Conservation (phyloP, 2,797 vertebrate species). For the Aulostomus chinensis region DNA sequence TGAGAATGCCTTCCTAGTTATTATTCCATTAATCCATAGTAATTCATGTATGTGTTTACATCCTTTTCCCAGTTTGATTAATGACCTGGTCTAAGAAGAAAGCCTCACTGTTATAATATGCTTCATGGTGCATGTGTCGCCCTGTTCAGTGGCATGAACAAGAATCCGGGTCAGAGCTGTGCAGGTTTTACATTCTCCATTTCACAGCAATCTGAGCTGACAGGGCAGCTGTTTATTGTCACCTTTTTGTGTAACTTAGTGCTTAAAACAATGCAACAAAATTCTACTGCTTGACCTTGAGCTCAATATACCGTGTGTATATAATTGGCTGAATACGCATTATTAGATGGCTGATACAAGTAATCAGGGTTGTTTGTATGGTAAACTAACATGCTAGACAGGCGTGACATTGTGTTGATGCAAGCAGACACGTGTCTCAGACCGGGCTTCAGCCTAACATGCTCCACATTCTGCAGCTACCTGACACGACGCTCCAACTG, state of each 20-base stretch:
- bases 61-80: constrained; percentile 23
- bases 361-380: constrained; percentile 5
- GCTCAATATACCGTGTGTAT: too few relatives aligned
- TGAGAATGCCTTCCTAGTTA: constrained; percentile 26
- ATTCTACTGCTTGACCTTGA: too few relatives aligned
- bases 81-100: constrained; percentile 22
- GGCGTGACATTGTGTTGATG: constrained; percentile 62
- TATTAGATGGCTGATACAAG: constrained; percentile 11
- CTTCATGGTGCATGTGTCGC: constrained; percentile 43
- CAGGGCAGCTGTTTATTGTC: constrained; percentile 66
- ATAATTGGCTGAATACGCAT: not conserved
- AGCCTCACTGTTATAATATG: constrained; percentile 26
- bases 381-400: constrained; percentile 58
- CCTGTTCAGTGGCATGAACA: constrained; percentile 41
- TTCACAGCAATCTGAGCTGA: constrained; percentile 49
- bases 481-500: constrained; percentile 62
- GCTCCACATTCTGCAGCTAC: constrained; percentile 60
- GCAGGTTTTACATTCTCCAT: constrained; percentile 45
- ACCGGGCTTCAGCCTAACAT: constrained; percentile 39
- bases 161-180: constrained; percentile 52
- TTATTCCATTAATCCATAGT: constrained; percentile 17
- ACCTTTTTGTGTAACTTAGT: constrained; percentile 24
- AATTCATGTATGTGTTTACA: constrained; percentile 25
- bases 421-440: constrained; percentile 55
- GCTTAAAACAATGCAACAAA: not conserved